These are phyloP conservation scores for Drosophila serrata DNA, from an alignment of 1,140 invertebrate species.

Conservation along the genomic window DNA sequence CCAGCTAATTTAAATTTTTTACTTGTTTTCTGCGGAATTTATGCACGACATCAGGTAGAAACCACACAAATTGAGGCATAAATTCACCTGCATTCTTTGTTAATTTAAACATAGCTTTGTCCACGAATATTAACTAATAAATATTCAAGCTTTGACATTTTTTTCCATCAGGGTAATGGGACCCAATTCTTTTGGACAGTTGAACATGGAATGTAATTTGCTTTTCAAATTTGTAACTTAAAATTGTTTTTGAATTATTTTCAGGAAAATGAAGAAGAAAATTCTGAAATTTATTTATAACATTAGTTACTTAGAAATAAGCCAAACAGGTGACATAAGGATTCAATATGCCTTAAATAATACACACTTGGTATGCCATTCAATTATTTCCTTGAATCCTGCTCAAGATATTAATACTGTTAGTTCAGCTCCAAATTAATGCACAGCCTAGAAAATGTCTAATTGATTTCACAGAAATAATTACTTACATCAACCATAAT, in stretches of 20 bases:
- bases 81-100: conserved; percentile 55
- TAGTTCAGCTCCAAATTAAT: not conserved
- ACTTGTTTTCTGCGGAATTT: conserved; percentile 57
- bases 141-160: conserved; percentile 15
- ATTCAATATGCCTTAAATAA: not conserved
- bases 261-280: too few relatives aligned
- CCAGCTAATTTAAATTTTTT: conserved; percentile 58
- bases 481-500: not conserved
- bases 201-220: conserved; percentile 3
- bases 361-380: not conserved
- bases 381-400: not conserved
- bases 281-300: too few relatives aligned
- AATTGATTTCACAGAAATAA: conserved; percentile 4
- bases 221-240: not conserved
- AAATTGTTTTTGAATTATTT: not conserved
- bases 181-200: conserved; percentile 7
- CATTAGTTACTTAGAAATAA: not conserved
- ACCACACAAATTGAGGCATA: conserved; percentile 69
- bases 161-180: conserved; percentile 1
- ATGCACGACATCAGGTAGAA: conserved; percentile 42
- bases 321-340: too few relatives aligned
- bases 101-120: conserved; percentile 65
- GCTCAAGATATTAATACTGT: not conserved
- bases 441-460: not conserved
- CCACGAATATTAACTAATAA: conserved; percentile 37